Base-by-base conservation (phyloP, 2,113 vertebrate genomes). In the Zeus faber region DNA sequence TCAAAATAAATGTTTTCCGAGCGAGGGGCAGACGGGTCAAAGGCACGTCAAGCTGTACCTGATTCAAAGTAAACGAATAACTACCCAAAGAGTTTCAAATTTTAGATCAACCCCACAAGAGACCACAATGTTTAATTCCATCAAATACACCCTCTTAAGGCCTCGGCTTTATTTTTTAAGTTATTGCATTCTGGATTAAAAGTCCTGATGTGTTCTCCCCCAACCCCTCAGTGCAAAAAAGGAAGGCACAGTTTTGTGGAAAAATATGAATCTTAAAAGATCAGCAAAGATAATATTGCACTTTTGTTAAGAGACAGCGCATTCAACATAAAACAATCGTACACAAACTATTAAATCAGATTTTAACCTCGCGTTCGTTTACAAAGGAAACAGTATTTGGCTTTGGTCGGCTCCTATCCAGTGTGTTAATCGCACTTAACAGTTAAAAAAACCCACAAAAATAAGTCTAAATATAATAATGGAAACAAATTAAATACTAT, bases 381-480 rank as follows among this genome's bases (percentile, higher is more conserved):
- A 16, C 70, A 33, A 63, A 64, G 29, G 25, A 14, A 66, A 84
- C 68, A 80, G 66, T 79, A 72, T 82, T 86, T 84, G 83, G 80
- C 69, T 79, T 84, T 37, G 26, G 54, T 76, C 72, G 63, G 58
- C 70, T 84, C 56, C 54, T 64, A 67, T 88, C 83, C 87, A 89
- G 86, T 89, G 87, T 87, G 66, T 29, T 9, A 29, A 29, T 29
- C 27, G 4, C 33, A 37, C 5, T 37, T 33, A 72, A 88, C 81
- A 86, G 84, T 83, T 83, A 83, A 68, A 74, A 52, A n/a, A 65
- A 37, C 50, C n/a, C n/a, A 67, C 54, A 75, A 18, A 64, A 60
- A 70, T n/a, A 60, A 60, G 22, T 51, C 54, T 41, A 31, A 3
- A 44, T 20, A 29, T 53, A 24, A 20, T 6, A 21, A 50, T 21